Evolutionary conservation across 2,113 vertebrate species (phyloP).

Genomic region (Thinocorus orbignyianus): DNA sequence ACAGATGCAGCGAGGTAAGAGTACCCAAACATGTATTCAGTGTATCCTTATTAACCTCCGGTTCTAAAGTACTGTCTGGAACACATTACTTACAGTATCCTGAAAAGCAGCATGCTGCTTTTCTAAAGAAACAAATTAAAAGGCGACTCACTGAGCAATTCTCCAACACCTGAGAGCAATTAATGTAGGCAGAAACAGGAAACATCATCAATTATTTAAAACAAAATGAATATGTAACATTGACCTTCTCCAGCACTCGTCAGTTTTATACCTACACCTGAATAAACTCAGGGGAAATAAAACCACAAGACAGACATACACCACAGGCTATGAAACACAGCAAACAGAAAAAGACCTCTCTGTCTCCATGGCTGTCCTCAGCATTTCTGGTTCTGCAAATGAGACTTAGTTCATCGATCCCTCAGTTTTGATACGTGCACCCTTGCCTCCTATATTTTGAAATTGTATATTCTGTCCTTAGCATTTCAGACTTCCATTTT

Average conservation of each 20-base stretch:
- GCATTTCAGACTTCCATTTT: background rate
- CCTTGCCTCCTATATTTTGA: background rate
- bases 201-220: constrained; percentile 79
- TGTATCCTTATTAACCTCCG: constrained; percentile 57
- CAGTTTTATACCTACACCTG: constrained; percentile 60
- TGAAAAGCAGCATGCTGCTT: constrained; percentile 37
- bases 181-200: constrained; percentile 73
- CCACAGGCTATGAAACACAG: background rate
- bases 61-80: constrained; percentile 28
- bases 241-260: constrained; percentile 68
- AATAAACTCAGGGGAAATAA: constrained; percentile 59
- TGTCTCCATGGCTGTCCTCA: background rate
- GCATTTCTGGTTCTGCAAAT: background rate
- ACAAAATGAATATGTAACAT: constrained; percentile 75
- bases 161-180: constrained; percentile 77
- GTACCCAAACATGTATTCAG: background rate
- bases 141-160: constrained; percentile 63
- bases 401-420: background rate
- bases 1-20: background rate
- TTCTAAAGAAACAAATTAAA: constrained; percentile 68
- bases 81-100: constrained; percentile 20
- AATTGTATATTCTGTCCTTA: background rate
- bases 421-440: accelerated
- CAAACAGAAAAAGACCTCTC: background rate
- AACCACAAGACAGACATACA: background rate